These are phyloP conservation scores for Okamejei kenojei DNA, from an alignment of 2,797 vertebrate genomes.

Conservation along the genomic window DNA sequence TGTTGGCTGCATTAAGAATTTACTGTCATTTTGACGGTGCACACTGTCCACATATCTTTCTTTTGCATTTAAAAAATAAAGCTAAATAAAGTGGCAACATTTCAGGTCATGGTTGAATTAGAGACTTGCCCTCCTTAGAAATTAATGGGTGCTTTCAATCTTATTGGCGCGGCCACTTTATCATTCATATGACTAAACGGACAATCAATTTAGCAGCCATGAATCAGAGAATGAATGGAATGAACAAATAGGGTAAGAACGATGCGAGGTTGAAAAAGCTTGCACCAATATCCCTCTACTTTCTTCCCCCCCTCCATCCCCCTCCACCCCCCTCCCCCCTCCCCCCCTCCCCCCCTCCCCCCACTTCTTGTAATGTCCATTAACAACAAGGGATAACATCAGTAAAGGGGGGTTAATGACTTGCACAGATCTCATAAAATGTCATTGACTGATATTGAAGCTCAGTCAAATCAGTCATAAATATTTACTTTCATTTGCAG, in stretches of 20 bases:
- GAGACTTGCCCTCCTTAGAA: constrained; percentile 58
- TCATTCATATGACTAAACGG: constrained; percentile 96
- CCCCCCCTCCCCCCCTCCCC: background rate
- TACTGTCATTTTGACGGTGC: background rate
- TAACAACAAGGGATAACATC: constrained; percentile 84
- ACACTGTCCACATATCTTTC: background rate
- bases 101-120: constrained; percentile 49
- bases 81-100: constrained; percentile 20
- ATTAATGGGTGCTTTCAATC: constrained; percentile 68
- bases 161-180: constrained; percentile 72
- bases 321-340: constrained; percentile 40
- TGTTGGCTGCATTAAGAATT: constrained; percentile 11
- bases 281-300: constrained; percentile 73
- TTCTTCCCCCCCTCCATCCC: constrained; percentile 51
- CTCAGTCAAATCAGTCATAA: constrained; percentile 96
- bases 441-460: constrained; percentile 96
- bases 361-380: constrained; percentile 83
- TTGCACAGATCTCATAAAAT: constrained; percentile 87
- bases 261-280: constrained; percentile 77
- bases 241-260: constrained; percentile 91
- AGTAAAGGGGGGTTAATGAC: constrained; percentile 97
- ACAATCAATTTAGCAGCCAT: constrained; percentile 92
- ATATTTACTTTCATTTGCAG: constrained; percentile 97
- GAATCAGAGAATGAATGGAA: constrained; percentile 83
- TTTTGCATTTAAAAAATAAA: constrained; percentile 1